Evolutionary conservation across 2,113 vertebrate species (phyloP).

Genomic region (Trogon melanurus): DNA sequence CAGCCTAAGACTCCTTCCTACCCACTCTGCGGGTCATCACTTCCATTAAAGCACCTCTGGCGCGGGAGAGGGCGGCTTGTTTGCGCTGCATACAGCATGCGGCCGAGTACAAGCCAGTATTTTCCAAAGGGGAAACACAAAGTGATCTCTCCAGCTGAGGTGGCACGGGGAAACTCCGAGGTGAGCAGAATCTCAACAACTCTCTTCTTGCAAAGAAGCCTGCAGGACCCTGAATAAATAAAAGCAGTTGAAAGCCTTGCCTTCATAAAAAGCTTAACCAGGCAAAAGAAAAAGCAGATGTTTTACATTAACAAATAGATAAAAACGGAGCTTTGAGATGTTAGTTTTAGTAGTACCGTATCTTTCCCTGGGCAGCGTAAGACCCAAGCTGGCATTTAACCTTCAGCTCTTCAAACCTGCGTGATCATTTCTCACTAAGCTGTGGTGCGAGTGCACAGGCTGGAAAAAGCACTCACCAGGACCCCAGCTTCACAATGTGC

Average conservation of each 20-base stretch:
- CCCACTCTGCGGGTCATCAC: neutral
- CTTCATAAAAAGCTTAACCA: neutral
- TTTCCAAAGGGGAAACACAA: neutral
- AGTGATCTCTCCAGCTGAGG: neutral
- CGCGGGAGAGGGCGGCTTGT: rapidly evolving
- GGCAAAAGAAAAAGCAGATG: neutral
- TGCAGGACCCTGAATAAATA: neutral
- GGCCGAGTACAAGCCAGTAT: neutral
- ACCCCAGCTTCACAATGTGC: neutral
- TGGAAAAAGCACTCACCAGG: neutral
- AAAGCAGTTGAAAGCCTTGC: neutral
- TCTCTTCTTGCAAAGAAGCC: neutral
- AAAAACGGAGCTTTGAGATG: neutral
- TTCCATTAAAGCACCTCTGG: neutral
- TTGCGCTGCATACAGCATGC: neutral
- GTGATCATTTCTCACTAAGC: neutral
- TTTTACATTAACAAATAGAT: neutral
- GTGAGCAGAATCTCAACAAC: neutral
- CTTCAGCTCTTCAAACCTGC: neutral
- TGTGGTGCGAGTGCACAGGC: rapidly evolving
- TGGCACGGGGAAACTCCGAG: neutral
- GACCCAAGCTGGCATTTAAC: neutral
- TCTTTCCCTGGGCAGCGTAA: neutral
- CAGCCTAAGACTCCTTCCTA: neutral
- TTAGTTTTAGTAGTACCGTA: neutral